Evolutionary conservation across 2,113 vertebrate genomes (phyloP), one percentile per base, ranked within the genome.

Genomic region (Micromys minutus): DNA sequence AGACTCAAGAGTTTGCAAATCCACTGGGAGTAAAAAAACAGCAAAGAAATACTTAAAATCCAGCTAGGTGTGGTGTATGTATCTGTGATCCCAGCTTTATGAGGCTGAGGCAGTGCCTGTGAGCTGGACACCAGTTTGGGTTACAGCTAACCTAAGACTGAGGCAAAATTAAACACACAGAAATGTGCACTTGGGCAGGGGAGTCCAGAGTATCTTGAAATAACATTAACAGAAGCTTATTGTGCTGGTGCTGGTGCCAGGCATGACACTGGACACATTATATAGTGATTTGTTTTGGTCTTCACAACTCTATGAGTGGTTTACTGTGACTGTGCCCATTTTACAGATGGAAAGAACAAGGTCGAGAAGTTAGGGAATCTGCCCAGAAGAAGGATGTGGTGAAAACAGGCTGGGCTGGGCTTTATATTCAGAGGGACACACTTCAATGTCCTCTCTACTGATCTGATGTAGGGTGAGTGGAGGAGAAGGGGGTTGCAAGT

Each of bases 1-100:
- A 81, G 26, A 57, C 76, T 67, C 85, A 75, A 72, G 42, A 87
- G 42, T 92, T 63, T 34, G 84, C 86, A 94, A 87, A 45, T 74
- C 65, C 91, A 89, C 71, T 89, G 47, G 55, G 16, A 17, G 16
- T 12, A 45, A 74, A 42, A 50, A 22, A 39, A 16, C 31, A 59
- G 24, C 26, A 39, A 10, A 89, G 83, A 74, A 89, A 75, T 71
- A 91, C 76, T 94, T 42, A 39, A 19, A 86, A 45, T 42, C 63
- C 45, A 63, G 45, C 29, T 0, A 8, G 45, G 17, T 47, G 42
- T 80, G 11, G 10, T 24, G 61, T 22, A 13, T 17, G 10, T 59
- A 31, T 39, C 61, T 85, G 61, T 21, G 9, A 36, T 65, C 9
- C 29, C 61, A 86, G 84, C 63, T 17, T 8, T 50, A 29, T 22